Evolutionary conservation across 2,113 vertebrate species (phyloP).

Genomic region (Macrotis lagotis): DNA sequence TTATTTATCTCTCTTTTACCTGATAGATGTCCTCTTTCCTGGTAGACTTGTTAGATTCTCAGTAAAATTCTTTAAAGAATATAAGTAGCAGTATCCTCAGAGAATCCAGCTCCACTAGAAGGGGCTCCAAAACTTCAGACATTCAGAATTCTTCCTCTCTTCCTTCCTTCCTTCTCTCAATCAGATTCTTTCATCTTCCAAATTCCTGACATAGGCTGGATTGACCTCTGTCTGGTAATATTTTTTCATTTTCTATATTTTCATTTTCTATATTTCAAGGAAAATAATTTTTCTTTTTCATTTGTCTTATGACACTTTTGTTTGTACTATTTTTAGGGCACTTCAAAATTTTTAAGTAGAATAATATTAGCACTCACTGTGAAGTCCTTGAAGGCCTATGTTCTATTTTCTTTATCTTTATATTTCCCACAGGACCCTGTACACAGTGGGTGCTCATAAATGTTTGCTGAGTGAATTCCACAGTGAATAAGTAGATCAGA

Average conservation of each 20-base stretch:
- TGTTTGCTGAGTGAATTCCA: background rate
- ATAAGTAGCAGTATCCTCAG: background rate
- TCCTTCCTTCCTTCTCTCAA: background rate
- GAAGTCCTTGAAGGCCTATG: background rate
- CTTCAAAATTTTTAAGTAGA: background rate
- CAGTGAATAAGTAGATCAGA: background rate
- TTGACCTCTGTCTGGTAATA: background rate
- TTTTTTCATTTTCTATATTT: background rate
- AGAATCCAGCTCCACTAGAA: background rate
- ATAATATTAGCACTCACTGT: background rate
- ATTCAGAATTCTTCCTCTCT: background rate
- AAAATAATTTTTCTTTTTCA: background rate
- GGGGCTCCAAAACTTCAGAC: background rate
- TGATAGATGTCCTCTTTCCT: background rate
- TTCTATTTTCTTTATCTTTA: background rate
- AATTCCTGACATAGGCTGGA: background rate
- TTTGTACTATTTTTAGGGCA: background rate
- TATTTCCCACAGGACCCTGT: background rate
- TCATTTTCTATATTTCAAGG: background rate
- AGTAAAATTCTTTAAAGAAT: background rate
- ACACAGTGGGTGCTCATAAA: background rate
- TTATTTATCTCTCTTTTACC: background rate
- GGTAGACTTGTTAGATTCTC: background rate
- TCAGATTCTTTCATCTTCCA: background rate
- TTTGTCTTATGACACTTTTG: background rate